Evolutionary conservation across 2,113 vertebrate species (phyloP), one percentile per base, ranked within the genome.

Genomic region (Pelodiscus sinensis): DNA sequence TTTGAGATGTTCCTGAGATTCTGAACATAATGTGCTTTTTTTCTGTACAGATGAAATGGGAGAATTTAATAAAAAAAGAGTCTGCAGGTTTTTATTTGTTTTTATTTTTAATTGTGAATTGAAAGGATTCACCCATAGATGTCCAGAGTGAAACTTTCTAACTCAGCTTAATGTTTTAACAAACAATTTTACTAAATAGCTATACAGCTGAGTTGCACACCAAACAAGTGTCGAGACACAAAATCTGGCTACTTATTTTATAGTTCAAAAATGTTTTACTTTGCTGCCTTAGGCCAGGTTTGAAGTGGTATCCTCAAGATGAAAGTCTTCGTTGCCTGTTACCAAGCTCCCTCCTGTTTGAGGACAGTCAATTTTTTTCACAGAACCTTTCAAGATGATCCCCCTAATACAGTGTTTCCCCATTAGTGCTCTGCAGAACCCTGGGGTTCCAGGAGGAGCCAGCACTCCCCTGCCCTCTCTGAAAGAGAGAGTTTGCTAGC

Each of bases 1-100:
- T 98, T 98, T 98, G 97, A 98, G 97, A 97, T 98, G 98, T 98
- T 98, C 98, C 98, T 85, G 95, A 98, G 97, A 98, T 98, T 97
- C 98, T 98, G 98, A 98, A 98, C 98, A 98, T 98, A 98, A 98
- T 98, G 97, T 98, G 98, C 98, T 92, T 97, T 97, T 98, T 98
- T 98, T 98, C 98, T 99, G 98, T 99, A 99, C 98, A 99, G 99
- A 98, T 97, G 98, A 98, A 98, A 98, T 96, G 97, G 98, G 98
- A 99, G 98, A 98, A 98, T 99, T 99, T 99, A 99, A 99, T 99
- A 99, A 99, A 98, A 98, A 92, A 97, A 98, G 97, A 98, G 98
- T 98, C 98, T 99, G 98, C 99, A 99, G 99, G 98, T 99, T 99
- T 99, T 97, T 98, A 98, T 97, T 98, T 89, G 97, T 97, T 92